Evolutionary conservation across 2,113 vertebrate genomes (phyloP), one percentile per base, ranked within the genome.

Genomic region (Anarrhichthys ocellatus): DNA sequence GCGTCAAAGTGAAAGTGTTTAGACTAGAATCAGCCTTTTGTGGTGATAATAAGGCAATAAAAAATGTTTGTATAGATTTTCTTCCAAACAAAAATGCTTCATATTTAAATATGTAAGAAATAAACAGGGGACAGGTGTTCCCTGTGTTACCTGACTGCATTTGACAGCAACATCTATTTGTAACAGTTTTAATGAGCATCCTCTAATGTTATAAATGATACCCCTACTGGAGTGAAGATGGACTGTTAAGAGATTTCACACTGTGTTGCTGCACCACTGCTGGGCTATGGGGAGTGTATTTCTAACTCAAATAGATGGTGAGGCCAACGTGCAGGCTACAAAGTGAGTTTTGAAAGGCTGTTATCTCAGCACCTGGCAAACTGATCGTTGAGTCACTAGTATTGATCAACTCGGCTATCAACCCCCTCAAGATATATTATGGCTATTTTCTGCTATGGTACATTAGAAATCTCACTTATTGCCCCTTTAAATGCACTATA

Each of bases 361-460:
- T 90, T 88, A 90, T 88, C 87, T 91, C 85, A 89, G 89, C 79
- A 90, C 84, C 88, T 88, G 77, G 82, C 81, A 84, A 91, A 90
- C 67, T 74, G 80, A 89, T 91, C 27, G 74, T 71, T 46, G 79
- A 88, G 84, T 91, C 87, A 86, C 64, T 84, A 78, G 66, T 91
- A 92, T 89, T 78, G 88, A 90, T 91, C 80, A 89, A 82, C 69
- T 77, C 17, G 1, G 80, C 83, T 85, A 81, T 87, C 84, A 88
- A 58, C 38, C 73, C 40, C 20, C 24, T 80, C 67, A 42, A 77
- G 85, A 87, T 92, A 78, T 81, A 87, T 88, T 72, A 81, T 59
- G 70, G 87, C 73, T 71, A 80, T 81, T 85, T 81, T 87, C 81
- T 79, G 80, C 76, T 79, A 64, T 59, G 40, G 56, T 72, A 82